Percentiles rank a stretch among this genome's conserved stretches.
phyloP scores from a whole-genome alignment of 2,888 invertebrate species.

The Atethmia centrago region DNA sequence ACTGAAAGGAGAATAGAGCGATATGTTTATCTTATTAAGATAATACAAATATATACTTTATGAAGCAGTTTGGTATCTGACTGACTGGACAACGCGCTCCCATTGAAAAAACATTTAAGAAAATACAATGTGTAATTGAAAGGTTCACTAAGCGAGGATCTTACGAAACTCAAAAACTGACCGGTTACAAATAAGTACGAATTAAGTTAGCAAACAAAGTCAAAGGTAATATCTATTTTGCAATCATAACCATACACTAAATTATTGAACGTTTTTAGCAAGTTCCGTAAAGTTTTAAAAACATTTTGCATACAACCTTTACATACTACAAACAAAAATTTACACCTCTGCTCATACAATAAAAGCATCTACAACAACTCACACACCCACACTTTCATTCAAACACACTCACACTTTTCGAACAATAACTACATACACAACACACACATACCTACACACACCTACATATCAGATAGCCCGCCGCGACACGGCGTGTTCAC shows the following conservation, averaged over 20 bases:
- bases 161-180: background rate
- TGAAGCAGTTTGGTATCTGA: too few relatives aligned
- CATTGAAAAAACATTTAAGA: background rate
- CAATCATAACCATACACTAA: background rate
- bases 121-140: background rate
- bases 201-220: too few relatives aligned
- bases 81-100: too few relatives aligned
- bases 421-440: conserved; percentile 1
- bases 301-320: background rate
- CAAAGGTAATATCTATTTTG: background rate
- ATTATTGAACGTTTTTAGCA: background rate
- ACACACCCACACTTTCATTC: conserved; percentile 1
- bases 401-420: background rate
- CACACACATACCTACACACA: background rate
- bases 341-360: conserved; percentile 12
- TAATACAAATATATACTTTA: background rate
- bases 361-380: conserved; percentile 16
- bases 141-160: background rate
- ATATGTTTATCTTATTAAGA: too few relatives aligned
- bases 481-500: conserved; percentile 48
- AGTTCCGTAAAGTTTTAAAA: background rate
- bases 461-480: conserved; percentile 30
- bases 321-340: conserved; percentile 8
- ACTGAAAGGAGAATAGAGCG: background rate
- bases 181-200: background rate